Conservation (phyloP, 2,888 invertebrate genomes). For the Xanthia togata region DNA sequence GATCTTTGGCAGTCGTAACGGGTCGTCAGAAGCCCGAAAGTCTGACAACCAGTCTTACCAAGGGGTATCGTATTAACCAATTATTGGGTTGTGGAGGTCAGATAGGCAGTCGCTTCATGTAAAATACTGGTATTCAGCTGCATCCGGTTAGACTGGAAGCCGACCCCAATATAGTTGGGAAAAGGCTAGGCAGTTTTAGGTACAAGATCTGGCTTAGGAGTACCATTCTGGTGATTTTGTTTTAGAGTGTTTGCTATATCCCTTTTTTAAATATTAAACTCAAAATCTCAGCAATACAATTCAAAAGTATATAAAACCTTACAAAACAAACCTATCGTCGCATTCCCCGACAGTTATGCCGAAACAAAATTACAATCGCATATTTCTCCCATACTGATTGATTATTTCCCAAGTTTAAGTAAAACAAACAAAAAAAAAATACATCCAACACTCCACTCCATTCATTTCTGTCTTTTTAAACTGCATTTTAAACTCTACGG, state of each 20-base stretch:
- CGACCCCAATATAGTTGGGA: no score
- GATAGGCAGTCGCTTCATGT: no score
- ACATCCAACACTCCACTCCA: constrained; percentile 65
- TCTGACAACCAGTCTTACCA: no score
- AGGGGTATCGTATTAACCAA: no score
- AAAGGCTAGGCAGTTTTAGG: no score
- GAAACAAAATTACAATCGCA: constrained; percentile 19
- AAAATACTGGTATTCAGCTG: no score
- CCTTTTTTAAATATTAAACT: background rate
- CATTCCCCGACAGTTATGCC: background rate
- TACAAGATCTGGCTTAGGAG: background rate
- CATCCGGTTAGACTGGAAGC: no score
- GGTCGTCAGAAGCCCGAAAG: no score
- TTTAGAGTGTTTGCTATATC: background rate
- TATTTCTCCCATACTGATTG: constrained; percentile 36
- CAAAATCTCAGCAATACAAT: background rate
- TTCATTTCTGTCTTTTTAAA: constrained; percentile 69
- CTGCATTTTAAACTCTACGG: constrained; percentile 83
- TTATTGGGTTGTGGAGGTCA: no score
- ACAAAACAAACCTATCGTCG: background rate
- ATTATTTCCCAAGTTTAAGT: constrained; percentile 25
- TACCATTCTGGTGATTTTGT: background rate
- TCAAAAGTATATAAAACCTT: background rate
- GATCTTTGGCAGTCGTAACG: no score
- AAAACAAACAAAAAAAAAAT: constrained; percentile 32